Conservation (phyloP, 2,797 vertebrate species). For the Ceyx erithaca region DNA sequence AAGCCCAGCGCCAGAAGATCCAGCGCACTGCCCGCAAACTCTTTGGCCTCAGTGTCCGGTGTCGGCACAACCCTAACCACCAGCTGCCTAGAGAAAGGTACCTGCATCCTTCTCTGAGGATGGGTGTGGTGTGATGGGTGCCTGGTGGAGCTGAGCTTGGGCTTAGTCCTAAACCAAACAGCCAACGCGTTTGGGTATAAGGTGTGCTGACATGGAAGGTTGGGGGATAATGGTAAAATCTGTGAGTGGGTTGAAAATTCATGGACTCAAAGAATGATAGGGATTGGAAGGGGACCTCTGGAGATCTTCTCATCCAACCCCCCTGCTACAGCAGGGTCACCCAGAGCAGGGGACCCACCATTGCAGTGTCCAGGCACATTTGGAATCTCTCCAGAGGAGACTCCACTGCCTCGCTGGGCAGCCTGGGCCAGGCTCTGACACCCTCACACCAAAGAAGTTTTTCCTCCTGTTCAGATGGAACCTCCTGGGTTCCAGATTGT, state of each 20-base stretch:
- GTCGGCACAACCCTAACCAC: slow-evolving; percentile 98
- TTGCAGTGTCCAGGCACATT: background rate
- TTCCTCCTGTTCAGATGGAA: background rate
- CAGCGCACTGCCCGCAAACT: slow-evolving; percentile 97
- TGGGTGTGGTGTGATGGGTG: background rate
- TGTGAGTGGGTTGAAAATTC: background rate
- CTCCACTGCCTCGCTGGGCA: background rate
- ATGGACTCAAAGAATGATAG: background rate
- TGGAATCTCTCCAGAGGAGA: background rate
- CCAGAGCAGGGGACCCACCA: background rate
- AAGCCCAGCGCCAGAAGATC: slow-evolving; percentile 93
- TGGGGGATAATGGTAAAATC: background rate
- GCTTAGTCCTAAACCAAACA: rapidly evolving
- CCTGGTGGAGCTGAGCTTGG: background rate
- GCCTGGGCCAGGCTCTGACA: background rate
- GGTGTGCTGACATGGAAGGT: rapidly evolving
- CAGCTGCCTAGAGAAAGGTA: slow-evolving; percentile 99
- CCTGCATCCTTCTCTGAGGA: background rate
- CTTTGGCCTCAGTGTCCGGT: slow-evolving; percentile 96
- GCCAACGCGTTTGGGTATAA: background rate
- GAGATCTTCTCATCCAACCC: background rate
- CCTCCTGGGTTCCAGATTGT: background rate
- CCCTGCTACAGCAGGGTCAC: background rate
- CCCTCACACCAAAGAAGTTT: background rate
- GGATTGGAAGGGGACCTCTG: background rate